A percentile compares a stretch with the other conserved stretches of the same genome.
Evolutionary conservation across 92 coral and sea anemone genomes (phyloP).

Genomic region (Actinostola sp.): DNA sequence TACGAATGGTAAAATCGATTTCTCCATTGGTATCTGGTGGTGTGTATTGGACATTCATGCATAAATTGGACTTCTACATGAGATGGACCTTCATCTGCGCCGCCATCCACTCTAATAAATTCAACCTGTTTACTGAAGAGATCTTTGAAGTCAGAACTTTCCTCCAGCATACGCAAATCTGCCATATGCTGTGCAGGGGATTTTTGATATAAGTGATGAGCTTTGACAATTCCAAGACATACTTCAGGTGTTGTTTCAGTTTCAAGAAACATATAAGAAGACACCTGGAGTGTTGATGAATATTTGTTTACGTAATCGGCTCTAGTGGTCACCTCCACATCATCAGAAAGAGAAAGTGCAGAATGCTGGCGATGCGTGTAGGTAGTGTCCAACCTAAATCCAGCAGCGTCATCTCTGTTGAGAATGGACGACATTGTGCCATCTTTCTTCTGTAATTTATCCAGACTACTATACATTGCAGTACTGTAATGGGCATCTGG

Average conservation of each 20-base stretch:
- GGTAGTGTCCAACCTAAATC: constrained; percentile 47
- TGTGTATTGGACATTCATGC: too few relatives aligned
- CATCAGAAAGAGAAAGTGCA: constrained; percentile 17
- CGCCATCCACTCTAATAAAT: constrained; percentile 60
- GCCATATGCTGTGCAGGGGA: constrained; percentile 61
- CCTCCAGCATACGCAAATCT: constrained; percentile 55
- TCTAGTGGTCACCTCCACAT: constrained; percentile 51
- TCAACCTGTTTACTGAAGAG: constrained; percentile 40
- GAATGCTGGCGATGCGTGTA: constrained; percentile 56
- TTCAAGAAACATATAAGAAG: constrained; percentile 43
- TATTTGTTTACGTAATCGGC: constrained; percentile 57
- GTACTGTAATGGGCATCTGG: constrained; percentile 70
- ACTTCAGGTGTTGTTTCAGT: constrained; percentile 47
- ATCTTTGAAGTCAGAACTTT: constrained; percentile 16
- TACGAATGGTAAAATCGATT: too few relatives aligned
- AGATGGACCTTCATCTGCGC: constrained; percentile 58
- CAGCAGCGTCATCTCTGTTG: constrained; percentile 52
- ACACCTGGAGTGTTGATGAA: constrained; percentile 45
- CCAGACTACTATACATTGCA: constrained; percentile 58
- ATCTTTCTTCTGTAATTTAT: constrained; percentile 41
- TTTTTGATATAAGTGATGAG: constrained; percentile 45
- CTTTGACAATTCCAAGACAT: constrained; percentile 58
- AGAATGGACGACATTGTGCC: constrained; percentile 29
- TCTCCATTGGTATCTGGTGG: too few relatives aligned
- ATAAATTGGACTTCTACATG: constrained; percentile 62